Evolutionary conservation across 2,113 vertebrate genomes (phyloP).

Genomic region (Columbina picui): DNA sequence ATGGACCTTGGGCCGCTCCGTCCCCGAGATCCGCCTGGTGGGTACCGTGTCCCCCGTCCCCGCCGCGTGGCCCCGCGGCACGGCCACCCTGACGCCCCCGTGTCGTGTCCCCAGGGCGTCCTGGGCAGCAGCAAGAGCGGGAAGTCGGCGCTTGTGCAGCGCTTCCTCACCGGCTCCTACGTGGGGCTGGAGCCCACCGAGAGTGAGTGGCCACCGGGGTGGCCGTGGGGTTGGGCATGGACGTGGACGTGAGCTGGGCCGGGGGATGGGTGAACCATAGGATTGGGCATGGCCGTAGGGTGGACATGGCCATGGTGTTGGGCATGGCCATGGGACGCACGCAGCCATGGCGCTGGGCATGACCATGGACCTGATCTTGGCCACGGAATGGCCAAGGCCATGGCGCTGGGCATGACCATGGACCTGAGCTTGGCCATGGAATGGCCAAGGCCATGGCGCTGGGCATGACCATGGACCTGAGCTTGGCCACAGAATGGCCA

Average conservation of each 20-base stretch:
- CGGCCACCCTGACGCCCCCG: not conserved
- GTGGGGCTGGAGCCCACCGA: slow-evolving; percentile 86
- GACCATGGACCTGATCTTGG: not conserved
- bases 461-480: not conserved
- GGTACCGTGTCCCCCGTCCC: slow-evolving; percentile 10
- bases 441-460: not conserved
- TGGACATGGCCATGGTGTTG: not conserved
- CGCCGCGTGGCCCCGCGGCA: not conserved
- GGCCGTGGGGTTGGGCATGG: not conserved
- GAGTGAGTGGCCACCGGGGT: slow-evolving; percentile 74
- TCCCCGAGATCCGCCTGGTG: slow-evolving; percentile 94
- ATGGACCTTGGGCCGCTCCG: slow-evolving; percentile 88
- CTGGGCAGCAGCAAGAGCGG: slow-evolving; percentile 89
- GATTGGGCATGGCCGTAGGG: not conserved
- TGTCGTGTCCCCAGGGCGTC: slow-evolving; percentile 79
- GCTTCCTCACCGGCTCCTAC: slow-evolving; percentile 93
- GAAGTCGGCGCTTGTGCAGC: slow-evolving; percentile 90
- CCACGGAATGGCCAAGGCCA: not conserved
- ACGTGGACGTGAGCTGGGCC: fast-evolving
- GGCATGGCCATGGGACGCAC: no score
- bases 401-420: not conserved
- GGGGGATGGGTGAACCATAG: not conserved
- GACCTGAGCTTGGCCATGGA: not conserved
- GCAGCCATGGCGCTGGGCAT: no score
- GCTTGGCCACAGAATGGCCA: no score